A percentile compares a stretch with the other conserved stretches of the same genome.
These are phyloP conservation scores for Leuctra nigra DNA, from an alignment of 2,888 invertebrate species.

Conservation along the genomic window DNA sequence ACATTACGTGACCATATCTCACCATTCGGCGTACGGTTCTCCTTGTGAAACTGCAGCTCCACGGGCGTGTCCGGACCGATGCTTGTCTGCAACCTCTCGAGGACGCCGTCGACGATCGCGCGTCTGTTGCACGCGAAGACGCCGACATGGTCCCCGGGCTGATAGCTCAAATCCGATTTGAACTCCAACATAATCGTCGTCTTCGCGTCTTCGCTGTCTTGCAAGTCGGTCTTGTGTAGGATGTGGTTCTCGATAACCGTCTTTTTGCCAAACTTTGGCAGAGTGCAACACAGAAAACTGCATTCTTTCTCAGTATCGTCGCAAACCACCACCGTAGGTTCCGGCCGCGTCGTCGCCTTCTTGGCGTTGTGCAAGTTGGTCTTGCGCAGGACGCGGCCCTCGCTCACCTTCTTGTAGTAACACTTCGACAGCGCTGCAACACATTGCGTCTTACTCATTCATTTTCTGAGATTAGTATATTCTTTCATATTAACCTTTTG, in stretches of 20 bases:
- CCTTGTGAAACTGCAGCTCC: slow-evolving; percentile 70
- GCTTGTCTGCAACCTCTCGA: slow-evolving; percentile 60
- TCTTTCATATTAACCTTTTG: too few species aligned
- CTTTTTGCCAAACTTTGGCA: slow-evolving; percentile 64
- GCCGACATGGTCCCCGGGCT: slow-evolving; percentile 90
- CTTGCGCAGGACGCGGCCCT: slow-evolving; percentile 43
- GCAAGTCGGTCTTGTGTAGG: slow-evolving; percentile 42
- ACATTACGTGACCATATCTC: too few species aligned
- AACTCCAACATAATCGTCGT: slow-evolving; percentile 45
- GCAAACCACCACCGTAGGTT: too few species aligned
- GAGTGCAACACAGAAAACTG: too few species aligned
- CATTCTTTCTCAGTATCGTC: too few species aligned
- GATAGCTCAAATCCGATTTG: slow-evolving; percentile 55
- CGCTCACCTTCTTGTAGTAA: slow-evolving; percentile 59
- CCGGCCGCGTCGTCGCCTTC: too few species aligned
- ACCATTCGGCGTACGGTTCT: background rate
- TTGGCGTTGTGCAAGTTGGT: slow-evolving; percentile 41
- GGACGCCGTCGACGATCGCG: slow-evolving; percentile 69
- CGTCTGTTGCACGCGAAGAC: slow-evolving; percentile 77
- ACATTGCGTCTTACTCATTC: too few species aligned
- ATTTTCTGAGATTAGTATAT: too few species aligned
- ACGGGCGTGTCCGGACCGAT: slow-evolving; percentile 62
- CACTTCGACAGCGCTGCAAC: slow-evolving; percentile 54
- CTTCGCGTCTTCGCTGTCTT: slow-evolving; percentile 38
- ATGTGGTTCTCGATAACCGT: slow-evolving; percentile 49